Evolutionary conservation across 2,113 vertebrate species (phyloP), one percentile per base, ranked within the genome.

Genomic region (Apus apus): DNA sequence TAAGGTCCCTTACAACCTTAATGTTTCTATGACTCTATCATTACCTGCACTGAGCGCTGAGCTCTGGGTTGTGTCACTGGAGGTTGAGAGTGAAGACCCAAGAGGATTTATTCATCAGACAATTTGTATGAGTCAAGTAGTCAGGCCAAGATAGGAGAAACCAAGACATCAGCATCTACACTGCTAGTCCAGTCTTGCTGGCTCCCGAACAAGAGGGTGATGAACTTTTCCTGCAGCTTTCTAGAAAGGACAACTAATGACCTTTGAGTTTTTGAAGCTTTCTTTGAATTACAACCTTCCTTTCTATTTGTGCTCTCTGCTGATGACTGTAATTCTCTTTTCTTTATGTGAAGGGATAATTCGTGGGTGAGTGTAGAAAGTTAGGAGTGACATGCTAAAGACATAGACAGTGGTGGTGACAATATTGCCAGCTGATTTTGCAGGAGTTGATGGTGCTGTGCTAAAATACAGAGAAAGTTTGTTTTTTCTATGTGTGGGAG

Each of bases 261-360:
- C 32, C 43, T 56, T 22, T 5, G 29, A 50, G 20, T 34, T 91
- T 68, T 74, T 45, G n/a, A 61, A 78, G 61, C 20, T 84, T 91
- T 60, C 38, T 76, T 67, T 72, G 54, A 60, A 60, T 80, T 58
- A 12, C 46, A 88, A 6, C 85, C 45, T 90, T 83, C 58, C 36
- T 62, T 75, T 82, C 67, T 76, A 27, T 72, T 73, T 85, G 75
- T 82, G 85, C 80, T 68, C 7, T 2, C 23, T 68, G 57, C 71
- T 90, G 95, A 97, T 0, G 21, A 85, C 85, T 86, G 75, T 76
- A 95, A 92, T 94, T 95, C 85, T 76, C 87, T 64, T 56, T 73
- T 68, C 83, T 6, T 38, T 27, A 32, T 32, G 46, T 88, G 88
- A 94, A 73, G 67, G 54, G 67, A 90, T 95, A 94, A 95, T 96